These are phyloP conservation scores for Danio choprae DNA, from an alignment of 2,797 vertebrate species.

Conservation along the genomic window DNA sequence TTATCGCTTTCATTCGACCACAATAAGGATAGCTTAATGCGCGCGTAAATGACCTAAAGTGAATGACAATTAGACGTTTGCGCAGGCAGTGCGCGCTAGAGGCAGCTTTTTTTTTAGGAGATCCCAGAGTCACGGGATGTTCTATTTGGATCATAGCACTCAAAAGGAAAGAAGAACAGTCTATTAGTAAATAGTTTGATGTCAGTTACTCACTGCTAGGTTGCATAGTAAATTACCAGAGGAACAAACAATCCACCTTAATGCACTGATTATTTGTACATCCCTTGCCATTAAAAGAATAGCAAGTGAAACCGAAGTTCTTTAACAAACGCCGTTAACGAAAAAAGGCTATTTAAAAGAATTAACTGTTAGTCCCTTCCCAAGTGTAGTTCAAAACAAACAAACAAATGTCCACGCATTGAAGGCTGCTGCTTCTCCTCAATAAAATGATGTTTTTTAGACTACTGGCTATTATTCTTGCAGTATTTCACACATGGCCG, in stretches of 20 bases:
- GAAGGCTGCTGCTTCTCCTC: constrained; percentile 2
- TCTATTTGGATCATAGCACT: not conserved
- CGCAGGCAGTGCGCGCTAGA: constrained; percentile 13
- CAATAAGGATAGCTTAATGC: constrained; percentile 20
- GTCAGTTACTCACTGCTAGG: not conserved
- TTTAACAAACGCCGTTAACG: not conserved
- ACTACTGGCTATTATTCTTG: constrained; percentile 77
- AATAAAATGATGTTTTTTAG: constrained; percentile 73
- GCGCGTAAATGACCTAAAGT: constrained; percentile 39
- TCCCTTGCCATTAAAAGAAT: not conserved
- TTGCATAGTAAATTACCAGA: not conserved
- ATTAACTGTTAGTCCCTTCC: not conserved
- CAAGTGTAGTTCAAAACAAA: constrained; percentile 21
- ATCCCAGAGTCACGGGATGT: not conserved
- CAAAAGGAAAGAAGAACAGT: not conserved
- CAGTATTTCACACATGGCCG: constrained; percentile 78
- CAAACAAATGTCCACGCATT: not conserved
- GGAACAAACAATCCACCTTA: not conserved
- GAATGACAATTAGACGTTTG: constrained; percentile 8
- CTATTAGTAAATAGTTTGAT: constrained; percentile 20
- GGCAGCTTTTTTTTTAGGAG: not conserved
- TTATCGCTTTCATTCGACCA: not conserved
- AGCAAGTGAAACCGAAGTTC: not conserved
- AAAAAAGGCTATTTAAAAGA: constrained; percentile 6
- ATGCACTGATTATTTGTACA: constrained; percentile 29